Conservation (phyloP, 2,113 vertebrate species). For the Ovibos moschatus region DNA sequence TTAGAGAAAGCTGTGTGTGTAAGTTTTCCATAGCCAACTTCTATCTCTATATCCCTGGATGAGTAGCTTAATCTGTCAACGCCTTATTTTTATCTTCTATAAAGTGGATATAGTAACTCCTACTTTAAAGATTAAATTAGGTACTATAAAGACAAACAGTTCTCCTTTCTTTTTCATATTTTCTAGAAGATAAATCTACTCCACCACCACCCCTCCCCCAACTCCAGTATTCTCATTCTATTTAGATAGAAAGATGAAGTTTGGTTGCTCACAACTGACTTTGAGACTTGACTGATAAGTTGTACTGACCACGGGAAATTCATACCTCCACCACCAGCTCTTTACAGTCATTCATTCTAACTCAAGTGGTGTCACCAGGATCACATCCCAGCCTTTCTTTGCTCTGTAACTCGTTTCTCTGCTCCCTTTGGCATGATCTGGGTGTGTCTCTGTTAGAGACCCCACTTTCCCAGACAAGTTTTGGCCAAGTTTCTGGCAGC, state of each 20-base stretch:
- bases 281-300: not conserved
- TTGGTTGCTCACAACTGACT: not conserved
- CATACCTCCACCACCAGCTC: not conserved
- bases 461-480: slow-evolving; percentile 19
- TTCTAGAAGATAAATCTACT: not conserved
- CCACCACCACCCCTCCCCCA: not conserved
- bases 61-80: not conserved
- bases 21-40: not conserved
- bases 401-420: not conserved
- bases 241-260: not conserved
- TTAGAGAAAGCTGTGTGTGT: not conserved
- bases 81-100: not conserved
- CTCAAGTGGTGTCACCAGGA: not conserved
- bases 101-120: not conserved
- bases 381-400: not conserved
- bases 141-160: not conserved
- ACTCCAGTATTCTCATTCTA: not conserved
- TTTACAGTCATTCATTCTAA: not conserved
- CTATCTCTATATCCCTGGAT: not conserved
- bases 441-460: not conserved
- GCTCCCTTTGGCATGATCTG: not conserved
- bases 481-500: slow-evolving; percentile 28
- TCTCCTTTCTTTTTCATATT: not conserved
- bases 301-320: not conserved
- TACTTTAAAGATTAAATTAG: not conserved